Evolutionary conservation across 2,113 vertebrate genomes (phyloP), one percentile per base, ranked within the genome.

Genomic region (Leptodactylus fuscus): DNA sequence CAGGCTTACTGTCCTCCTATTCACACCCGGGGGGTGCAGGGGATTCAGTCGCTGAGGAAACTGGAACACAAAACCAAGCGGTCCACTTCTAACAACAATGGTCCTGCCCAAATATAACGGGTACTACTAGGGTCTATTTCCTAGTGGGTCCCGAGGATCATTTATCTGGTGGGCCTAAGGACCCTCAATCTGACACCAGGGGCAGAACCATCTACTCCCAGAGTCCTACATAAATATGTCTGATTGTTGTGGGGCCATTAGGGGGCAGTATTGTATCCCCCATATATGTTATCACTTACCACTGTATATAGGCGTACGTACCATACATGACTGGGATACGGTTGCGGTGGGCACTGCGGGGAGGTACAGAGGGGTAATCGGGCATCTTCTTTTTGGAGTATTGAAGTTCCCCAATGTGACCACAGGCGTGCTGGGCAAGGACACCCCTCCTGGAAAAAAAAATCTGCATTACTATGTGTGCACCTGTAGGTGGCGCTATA

Each of bases 1-100:
- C 89, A 94, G 88, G 81, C 91, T 89, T 41, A 93, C 90, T 0
- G 89, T 93, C 58, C 91, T 92, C 87, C 91, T 92, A 38, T 65
- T 77, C 49, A 90, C 88, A 32, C 87, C 69, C 53, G 90, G 92
- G 38, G 94, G 92, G 85, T 90, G 91, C 75, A 94, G 86, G 82
- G 92, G 92, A 71, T 93, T 89, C 87, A 93, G 75, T 70, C 92
- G 92, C 20, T 91, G 90, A 62, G 92, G 89, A 36, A 58, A 69
- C 74, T 65, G 80, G 7, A 22, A 51, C 15, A 51, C 27, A 69
- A 48, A 51, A n/a, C n/a, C n/a, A n/a, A n/a, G n/a, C n/a, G n/a
- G n/a, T n/a, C n/a, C n/a, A n/a, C n/a, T n/a, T n/a, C n/a, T n/a
- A n/a, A n/a, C n/a, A n/a, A n/a, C n/a, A n/a, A n/a, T n/a, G n/a